These are phyloP conservation scores for Rhabdomys dilectus DNA, from an alignment of 2,113 vertebrate species.

Conservation along the genomic window DNA sequence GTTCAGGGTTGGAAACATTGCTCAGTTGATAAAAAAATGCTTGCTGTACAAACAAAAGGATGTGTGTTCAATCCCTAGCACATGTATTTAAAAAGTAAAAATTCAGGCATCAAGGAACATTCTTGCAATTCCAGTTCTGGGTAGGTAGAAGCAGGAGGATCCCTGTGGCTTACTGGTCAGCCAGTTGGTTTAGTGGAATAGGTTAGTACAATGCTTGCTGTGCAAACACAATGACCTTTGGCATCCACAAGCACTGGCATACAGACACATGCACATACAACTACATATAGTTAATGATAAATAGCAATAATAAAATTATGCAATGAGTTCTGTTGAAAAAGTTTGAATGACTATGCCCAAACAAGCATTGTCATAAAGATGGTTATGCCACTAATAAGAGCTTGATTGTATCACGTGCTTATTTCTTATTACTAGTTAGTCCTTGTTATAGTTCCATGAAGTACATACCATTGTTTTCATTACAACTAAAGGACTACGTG, in stretches of 20 bases:
- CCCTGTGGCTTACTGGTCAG: neutral
- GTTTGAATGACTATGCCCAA: neutral
- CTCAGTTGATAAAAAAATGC: neutral
- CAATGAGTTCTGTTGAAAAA: neutral
- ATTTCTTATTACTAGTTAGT: conserved; percentile 31
- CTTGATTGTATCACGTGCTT: neutral
- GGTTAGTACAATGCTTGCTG: too few species aligned
- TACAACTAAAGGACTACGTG: conserved; percentile 27
- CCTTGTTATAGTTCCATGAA: neutral
- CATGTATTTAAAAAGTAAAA: neutral
- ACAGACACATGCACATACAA: neutral
- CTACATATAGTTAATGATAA: conserved; percentile 5
- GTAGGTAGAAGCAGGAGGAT: neutral
- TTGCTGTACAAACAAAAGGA: neutral
- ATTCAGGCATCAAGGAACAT: too few species aligned
- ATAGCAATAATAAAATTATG: conserved; percentile 35
- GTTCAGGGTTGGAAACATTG: neutral
- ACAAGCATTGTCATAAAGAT: neutral
- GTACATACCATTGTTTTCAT: conserved; percentile 37
- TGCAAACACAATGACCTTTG: neutral
- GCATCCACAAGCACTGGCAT: neutral
- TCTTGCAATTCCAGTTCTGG: neutral
- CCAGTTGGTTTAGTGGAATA: too few species aligned
- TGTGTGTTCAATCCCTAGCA: neutral
- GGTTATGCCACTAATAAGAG: neutral